phyloP scores from a whole-genome alignment of 2,888 invertebrate genomes.

The Conistra vaccinii region DNA sequence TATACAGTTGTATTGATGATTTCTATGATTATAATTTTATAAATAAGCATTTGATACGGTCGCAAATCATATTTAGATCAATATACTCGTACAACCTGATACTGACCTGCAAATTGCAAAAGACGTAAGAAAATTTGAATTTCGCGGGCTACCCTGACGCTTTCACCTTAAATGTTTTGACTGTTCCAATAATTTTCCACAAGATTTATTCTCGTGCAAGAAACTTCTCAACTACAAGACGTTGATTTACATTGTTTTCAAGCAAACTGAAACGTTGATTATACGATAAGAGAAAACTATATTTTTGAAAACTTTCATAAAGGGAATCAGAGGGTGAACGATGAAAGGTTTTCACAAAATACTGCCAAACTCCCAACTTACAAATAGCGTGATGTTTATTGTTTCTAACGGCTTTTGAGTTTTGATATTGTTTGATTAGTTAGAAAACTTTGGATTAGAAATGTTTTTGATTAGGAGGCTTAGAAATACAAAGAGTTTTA shows the following conservation, averaged over 20 bases:
- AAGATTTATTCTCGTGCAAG: constrained; percentile 24
- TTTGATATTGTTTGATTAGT: constrained; percentile 45
- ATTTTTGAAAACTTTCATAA: constrained; percentile 30
- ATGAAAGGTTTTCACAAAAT: constrained; percentile 28
- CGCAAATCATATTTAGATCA: too few relatives aligned
- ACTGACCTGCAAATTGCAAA: too few relatives aligned
- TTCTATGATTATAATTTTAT: too few relatives aligned
- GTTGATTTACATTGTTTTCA: constrained; percentile 74
- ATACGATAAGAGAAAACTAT: constrained; percentile 33
- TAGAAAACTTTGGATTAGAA: constrained; percentile 34
- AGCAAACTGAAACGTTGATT: constrained; percentile 58
- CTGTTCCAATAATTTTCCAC: constrained; percentile 2
- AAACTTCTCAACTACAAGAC: constrained; percentile 56
- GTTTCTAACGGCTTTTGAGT: constrained; percentile 20
- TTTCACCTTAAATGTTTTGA: constrained; percentile 11
- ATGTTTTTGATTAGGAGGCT: constrained; percentile 27
- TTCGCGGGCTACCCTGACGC: too few relatives aligned
- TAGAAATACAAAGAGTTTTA: constrained; percentile 24
- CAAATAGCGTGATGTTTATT: constrained; percentile 22
- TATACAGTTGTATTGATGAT: too few relatives aligned
- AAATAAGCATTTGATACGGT: too few relatives aligned
- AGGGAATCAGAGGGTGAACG: neutral
- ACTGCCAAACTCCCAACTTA: constrained; percentile 20
- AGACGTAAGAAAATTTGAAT: too few relatives aligned
- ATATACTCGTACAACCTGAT: too few relatives aligned